Percentiles rank a stretch among this genome's conserved stretches.
Evolutionary conservation across 2,113 vertebrate species (phyloP).

Genomic region (Heterotilapia buettikoferi): DNA sequence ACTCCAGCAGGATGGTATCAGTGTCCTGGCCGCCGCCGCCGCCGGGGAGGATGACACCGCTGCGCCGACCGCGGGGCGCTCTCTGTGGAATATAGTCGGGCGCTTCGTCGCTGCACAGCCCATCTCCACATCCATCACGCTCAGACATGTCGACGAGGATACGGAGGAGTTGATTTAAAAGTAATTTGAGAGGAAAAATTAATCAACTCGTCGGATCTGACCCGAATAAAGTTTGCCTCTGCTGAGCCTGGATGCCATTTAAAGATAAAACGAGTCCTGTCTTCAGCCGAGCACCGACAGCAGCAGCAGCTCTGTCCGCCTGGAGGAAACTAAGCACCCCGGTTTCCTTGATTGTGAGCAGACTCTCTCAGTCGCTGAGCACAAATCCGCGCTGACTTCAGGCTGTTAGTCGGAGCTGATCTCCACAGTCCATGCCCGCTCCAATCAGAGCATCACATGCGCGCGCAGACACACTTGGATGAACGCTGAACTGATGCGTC

Average conservation of each 20-base stretch:
- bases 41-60: constrained; percentile 71
- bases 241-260: constrained; percentile 34
- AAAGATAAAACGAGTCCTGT: background rate
- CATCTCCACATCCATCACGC: constrained; percentile 71
- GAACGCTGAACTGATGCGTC: background rate
- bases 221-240: constrained; percentile 42
- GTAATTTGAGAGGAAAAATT: background rate
- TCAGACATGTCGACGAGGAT: constrained; percentile 61
- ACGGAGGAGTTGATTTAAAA: background rate
- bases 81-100: constrained; percentile 54
- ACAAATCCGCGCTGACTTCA: background rate
- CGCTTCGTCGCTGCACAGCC: constrained; percentile 62
- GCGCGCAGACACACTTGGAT: background rate
- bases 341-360: constrained; percentile 1
- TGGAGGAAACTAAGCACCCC: constrained; percentile 3
- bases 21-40: constrained; percentile 54
- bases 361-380: background rate
- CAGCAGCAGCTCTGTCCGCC: background rate
- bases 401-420: background rate
- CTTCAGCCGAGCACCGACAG: background rate
- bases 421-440: background rate
- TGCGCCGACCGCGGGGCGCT: constrained; percentile 74
- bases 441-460: constrained; percentile 35
- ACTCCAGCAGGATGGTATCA: constrained; percentile 78
- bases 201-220: constrained; percentile 11